Percentiles rank a stretch among this genome's conserved stretches.
phyloP scores from a whole-genome alignment of 64 coral and sea anemone genomes.

The Actinia tenebrosa region DNA sequence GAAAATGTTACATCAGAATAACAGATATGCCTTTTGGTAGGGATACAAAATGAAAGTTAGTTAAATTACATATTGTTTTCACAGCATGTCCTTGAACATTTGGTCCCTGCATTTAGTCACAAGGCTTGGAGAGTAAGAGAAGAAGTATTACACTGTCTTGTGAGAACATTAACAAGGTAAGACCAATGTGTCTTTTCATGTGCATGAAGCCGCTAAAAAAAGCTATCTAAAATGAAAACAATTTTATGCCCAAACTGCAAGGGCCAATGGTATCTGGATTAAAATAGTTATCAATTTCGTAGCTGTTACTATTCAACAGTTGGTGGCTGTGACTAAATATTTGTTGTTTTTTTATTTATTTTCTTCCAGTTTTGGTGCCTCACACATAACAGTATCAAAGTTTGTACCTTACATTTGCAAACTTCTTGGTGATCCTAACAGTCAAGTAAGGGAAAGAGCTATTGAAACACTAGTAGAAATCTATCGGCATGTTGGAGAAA shows the following conservation, averaged over 20 bases:
- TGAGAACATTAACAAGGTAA: slow-evolving; percentile 78
- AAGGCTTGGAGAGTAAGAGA: slow-evolving; percentile 96
- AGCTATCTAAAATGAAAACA: too few relatives aligned
- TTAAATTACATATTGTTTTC: neutral
- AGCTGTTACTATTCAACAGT: too few relatives aligned
- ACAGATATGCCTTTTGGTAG: too few relatives aligned
- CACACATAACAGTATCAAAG: slow-evolving; percentile 81
- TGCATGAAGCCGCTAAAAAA: too few relatives aligned
- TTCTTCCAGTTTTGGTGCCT: slow-evolving; percentile 76
- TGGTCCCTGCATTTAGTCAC: slow-evolving; percentile 80
- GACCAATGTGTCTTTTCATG: neutral
- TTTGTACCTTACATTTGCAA: slow-evolving; percentile 99
- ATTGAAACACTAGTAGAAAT: slow-evolving; percentile 95
- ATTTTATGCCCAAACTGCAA: too few relatives aligned
- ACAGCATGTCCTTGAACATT: slow-evolving; percentile 92
- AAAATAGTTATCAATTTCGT: too few relatives aligned
- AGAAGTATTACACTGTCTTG: slow-evolving; percentile 85
- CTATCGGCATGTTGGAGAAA: slow-evolving; percentile 96
- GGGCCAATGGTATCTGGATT: too few relatives aligned
- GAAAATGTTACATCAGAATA: too few relatives aligned
- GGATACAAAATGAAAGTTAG: too few relatives aligned
- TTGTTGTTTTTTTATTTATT: neutral
- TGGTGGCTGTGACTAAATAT: too few relatives aligned
- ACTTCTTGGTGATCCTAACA: slow-evolving; percentile 93
- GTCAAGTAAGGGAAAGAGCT: slow-evolving; percentile 91